Evolutionary conservation across 2,888 invertebrate genomes (phyloP).

Genomic region (Epistrophe grossulariae): DNA sequence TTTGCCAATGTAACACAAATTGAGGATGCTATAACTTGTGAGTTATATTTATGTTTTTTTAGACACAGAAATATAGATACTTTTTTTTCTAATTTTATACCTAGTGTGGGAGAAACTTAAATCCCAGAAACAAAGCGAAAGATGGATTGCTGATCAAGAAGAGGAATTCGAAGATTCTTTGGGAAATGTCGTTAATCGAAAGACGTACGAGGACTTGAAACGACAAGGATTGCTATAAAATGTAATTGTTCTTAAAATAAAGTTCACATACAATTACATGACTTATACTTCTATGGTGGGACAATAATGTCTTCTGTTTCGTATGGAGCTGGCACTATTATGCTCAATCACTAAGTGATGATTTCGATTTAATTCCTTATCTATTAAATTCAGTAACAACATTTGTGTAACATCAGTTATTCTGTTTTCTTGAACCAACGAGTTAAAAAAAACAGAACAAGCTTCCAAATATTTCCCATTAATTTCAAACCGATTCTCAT

Average conservation of each 20-base stretch:
- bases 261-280: background rate
- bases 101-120: slow-evolving; percentile 99
- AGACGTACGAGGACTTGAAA: slow-evolving; percentile 99
- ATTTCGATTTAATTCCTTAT: too few species aligned
- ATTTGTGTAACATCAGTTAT: too few species aligned
- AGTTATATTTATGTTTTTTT: slow-evolving; percentile 80
- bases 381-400: too few species aligned
- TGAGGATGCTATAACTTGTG: slow-evolving; percentile 97
- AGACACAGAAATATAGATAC: background rate
- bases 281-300: too few species aligned
- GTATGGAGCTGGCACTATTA: too few species aligned
- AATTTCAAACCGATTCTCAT: too few species aligned
- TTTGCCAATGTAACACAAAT: slow-evolving; percentile 99
- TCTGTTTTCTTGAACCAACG: too few species aligned
- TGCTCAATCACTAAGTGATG: too few species aligned
- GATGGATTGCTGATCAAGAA: slow-evolving; percentile 98
- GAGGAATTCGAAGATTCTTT: slow-evolving; percentile 99
- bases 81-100: slow-evolving; percentile 80
- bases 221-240: slow-evolving; percentile 96
- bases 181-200: slow-evolving; percentile 99
- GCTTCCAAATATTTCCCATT: too few species aligned
- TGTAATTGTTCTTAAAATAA: slow-evolving; percentile 4
- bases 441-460: too few species aligned
- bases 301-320: too few species aligned
- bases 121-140: slow-evolving; percentile 96